These are phyloP conservation scores for Alethe diademata DNA, from an alignment of 2,113 vertebrate genomes.

Conservation along the genomic window DNA sequence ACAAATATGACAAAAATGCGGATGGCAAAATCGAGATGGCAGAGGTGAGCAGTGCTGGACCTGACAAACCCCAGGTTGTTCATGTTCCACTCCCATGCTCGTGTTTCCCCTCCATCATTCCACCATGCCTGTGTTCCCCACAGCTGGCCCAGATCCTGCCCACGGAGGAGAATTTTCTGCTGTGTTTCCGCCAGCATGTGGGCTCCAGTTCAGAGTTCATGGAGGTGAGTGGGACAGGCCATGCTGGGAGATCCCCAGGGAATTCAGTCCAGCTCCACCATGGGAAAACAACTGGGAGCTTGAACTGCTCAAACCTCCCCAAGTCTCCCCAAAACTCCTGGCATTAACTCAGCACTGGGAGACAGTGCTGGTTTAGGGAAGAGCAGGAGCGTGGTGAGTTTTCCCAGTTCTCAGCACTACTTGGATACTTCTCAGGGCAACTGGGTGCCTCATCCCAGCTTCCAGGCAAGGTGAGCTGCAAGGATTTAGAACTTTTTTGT, in stretches of 20 bases:
- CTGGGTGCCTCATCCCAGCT: rapidly evolving
- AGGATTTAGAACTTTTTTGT: background rate
- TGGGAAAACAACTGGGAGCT: background rate
- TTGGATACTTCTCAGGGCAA: background rate
- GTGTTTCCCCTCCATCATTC: background rate
- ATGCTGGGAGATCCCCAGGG: rapidly evolving
- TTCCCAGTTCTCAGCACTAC: background rate
- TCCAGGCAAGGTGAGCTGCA: background rate
- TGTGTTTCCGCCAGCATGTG: constrained; percentile 94
- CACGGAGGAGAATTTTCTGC: constrained; percentile 95
- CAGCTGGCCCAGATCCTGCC: constrained; percentile 96
- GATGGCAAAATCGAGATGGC: constrained; percentile 97
- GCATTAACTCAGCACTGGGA: background rate
- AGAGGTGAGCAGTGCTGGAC: constrained; percentile 78
- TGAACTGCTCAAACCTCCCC: background rate
- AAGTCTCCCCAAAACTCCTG: background rate
- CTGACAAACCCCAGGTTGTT: rapidly evolving
- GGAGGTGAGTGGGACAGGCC: constrained; percentile 79
- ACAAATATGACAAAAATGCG: constrained; percentile 94
- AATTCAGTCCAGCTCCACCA: background rate
- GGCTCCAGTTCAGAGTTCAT: constrained; percentile 93
- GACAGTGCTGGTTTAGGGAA: background rate
- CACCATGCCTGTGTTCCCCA: background rate
- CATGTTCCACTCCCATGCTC: rapidly evolving
- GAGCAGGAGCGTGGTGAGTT: background rate